Conservation (phyloP, 1,140 invertebrate genomes). For the Oncopodura yosiiana region DNA sequence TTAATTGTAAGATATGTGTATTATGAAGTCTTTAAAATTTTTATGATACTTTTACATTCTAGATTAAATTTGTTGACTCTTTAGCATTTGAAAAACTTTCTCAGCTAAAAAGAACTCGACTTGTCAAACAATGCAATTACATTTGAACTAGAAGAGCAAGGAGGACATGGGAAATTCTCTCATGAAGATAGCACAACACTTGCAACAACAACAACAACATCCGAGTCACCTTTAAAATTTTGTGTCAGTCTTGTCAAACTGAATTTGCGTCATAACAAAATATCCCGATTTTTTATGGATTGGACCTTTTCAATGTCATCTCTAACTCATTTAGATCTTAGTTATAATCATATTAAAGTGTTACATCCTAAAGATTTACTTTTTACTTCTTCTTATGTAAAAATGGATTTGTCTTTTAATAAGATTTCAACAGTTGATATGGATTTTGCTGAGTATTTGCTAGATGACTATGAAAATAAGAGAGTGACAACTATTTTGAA, state of each 20-base stretch:
- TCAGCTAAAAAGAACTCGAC: too few species aligned
- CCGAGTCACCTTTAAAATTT: conserved; percentile 21
- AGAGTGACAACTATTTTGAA: conserved; percentile 14
- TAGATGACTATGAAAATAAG: conserved; percentile 19
- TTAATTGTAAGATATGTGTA: too few species aligned
- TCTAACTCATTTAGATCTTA: conserved; percentile 19
- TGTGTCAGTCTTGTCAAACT: conserved; percentile 16
- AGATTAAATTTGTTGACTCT: too few species aligned
- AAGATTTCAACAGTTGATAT: conserved; percentile 22
- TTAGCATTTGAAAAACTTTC: too few species aligned
- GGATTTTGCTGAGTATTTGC: conserved; percentile 21
- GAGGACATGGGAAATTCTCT: too few species aligned
- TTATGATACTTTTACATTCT: too few species aligned
- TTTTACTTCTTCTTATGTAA: too few species aligned
- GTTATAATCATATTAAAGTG: conserved; percentile 22
- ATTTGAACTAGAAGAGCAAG: too few species aligned
- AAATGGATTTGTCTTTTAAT: conserved; percentile 25
- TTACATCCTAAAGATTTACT: conserved; percentile 17
- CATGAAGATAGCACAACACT: too few species aligned
- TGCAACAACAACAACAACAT: too few species aligned
- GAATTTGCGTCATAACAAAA: conserved; percentile 22
- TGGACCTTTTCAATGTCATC: conserved; percentile 5
- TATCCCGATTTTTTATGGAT: conserved; percentile 21
- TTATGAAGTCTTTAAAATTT: too few species aligned
- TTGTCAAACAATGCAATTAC: too few species aligned